These are phyloP conservation scores for Nixonia krombeini DNA, from an alignment of 1,140 invertebrate species.

Conservation along the genomic window DNA sequence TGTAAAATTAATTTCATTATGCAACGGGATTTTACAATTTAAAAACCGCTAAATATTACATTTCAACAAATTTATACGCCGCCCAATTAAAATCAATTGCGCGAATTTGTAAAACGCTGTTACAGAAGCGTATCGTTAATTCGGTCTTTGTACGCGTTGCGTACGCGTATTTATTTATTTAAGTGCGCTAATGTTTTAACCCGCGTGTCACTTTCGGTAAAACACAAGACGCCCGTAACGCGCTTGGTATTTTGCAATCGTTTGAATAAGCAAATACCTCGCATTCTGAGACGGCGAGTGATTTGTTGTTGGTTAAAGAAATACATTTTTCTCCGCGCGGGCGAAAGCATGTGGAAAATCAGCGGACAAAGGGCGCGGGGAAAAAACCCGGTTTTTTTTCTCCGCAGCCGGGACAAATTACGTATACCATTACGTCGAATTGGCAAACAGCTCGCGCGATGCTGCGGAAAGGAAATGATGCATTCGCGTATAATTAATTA, in stretches of 20 bases:
- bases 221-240: conserved; percentile 29
- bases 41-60: background rate
- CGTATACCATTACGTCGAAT: conserved; percentile 40
- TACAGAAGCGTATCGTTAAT: no score
- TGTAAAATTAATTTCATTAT: conserved; percentile 41
- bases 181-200: conserved; percentile 8
- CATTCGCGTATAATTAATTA: conserved; percentile 50
- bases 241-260: conserved; percentile 35
- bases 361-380: conserved; percentile 33
- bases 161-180: background rate
- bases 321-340: conserved; percentile 4
- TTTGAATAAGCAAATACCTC: conserved; percentile 44
- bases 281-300: conserved; percentile 39
- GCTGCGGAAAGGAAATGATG: conserved; percentile 30
- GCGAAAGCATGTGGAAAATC: conserved; percentile 29
- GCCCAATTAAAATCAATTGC: no score
- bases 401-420: conserved; percentile 46
- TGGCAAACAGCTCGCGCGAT: conserved; percentile 35
- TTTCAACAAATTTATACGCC: no score
- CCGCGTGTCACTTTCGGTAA: conserved; percentile 28
- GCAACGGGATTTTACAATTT: conserved; percentile 3
- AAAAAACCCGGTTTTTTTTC: conserved; percentile 36
- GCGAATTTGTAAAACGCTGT: no score
- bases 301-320: conserved; percentile 31
- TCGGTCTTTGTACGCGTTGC: no score